Base-by-base conservation (phyloP, 23 tunicate genomes). In the Styela clava region DNA sequence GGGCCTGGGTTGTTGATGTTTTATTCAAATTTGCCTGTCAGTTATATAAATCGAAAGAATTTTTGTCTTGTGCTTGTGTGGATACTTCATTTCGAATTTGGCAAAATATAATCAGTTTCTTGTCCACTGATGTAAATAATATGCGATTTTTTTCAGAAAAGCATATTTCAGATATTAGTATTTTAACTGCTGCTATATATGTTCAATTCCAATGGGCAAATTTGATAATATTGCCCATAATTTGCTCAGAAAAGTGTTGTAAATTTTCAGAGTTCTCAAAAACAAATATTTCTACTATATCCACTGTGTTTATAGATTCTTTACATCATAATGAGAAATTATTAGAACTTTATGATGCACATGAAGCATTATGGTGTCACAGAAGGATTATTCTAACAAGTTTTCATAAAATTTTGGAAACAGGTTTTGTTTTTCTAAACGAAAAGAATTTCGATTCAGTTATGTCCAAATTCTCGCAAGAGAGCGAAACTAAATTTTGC, bases 1-100 rank as follows among this genome's bases (percentile, higher is more conserved):
- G 84, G 2, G 69, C 62, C 64, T 86, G 90, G 90, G 74, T 74
- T 1, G 24, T 81, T n/a, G 19, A 85, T 31, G 34, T 24, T 20
- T 67, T 74, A 44, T 12, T 44, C 7, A 44, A 44, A 44, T 5
- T 44, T 44, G 56, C 56, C 56, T 5, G 7, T 7, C 9, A 44
- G 12, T 44, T 44, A 5, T 12, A 44, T 12, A 12, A 44, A 44
- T 7, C 12, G 12, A 5, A 7, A 44, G 7, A 7, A 44, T 5
- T 12, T 12, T 44, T 44, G 56, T 44, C 56, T 5, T 44, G 56
- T 44, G 12, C 56, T 44, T 44, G 56, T 12, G 56, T 12, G 12
- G 12, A 44, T 12, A 44, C 7, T 5, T 44, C 12, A 12, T 12
- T 5, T 12, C 9, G 9, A 44, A 7, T 44, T 44, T 12, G 56